Conservation (phyloP, 1,140 invertebrate genomes). For the Bradysia coprophila region DNA sequence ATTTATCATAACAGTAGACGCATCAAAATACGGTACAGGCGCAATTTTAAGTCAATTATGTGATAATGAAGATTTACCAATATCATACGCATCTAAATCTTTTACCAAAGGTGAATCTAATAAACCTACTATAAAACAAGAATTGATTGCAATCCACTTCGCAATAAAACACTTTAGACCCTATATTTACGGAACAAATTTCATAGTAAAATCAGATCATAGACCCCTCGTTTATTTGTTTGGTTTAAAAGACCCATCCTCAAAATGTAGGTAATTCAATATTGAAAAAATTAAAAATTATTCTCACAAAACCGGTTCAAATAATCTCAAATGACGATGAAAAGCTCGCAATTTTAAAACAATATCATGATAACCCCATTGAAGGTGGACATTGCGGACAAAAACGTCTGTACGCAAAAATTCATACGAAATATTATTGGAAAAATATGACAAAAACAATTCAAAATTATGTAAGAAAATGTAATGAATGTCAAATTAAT, state of each 20-base stretch:
- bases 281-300: too few relatives aligned
- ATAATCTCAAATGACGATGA: too few relatives aligned
- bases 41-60: neutral
- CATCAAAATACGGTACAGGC: constrained; percentile 1
- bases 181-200: constrained; percentile 6
- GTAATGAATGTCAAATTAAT: constrained; percentile 1
- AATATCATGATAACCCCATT: neutral
- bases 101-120: neutral
- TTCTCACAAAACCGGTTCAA: too few relatives aligned
- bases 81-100: neutral
- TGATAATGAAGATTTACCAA: neutral
- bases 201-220: constrained; percentile 16
- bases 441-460: constrained; percentile 3
- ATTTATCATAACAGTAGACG: constrained; percentile 19
- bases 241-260: constrained; percentile 4
- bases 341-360: too few relatives aligned
- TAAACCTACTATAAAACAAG: constrained; percentile 10
- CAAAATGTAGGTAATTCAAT: too few relatives aligned
- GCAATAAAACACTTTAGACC: neutral
- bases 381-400: neutral
- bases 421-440: neutral
- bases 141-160: constrained; percentile 6
- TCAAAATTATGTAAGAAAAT: constrained; percentile 2
- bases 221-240: constrained; percentile 19
- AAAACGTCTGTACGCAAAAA: neutral